Base-by-base conservation (phyloP, 2,797 vertebrate species). In the Falco biarmicus region DNA sequence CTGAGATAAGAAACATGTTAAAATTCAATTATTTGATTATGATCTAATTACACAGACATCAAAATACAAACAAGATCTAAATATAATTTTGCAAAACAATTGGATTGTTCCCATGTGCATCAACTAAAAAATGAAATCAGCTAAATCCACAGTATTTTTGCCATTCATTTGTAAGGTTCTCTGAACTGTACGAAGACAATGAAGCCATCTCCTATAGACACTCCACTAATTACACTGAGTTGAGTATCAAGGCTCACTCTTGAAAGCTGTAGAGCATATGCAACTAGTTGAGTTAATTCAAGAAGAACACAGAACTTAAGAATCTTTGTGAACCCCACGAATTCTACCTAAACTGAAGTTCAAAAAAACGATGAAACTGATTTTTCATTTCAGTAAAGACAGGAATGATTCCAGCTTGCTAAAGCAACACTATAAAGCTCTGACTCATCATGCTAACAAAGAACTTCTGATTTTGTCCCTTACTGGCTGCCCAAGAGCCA, bases 1-100 rank as follows among this genome's bases (percentile, higher is more conserved):
- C 10, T 26, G 26, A 94, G 68, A 80, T 91, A 81, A 88, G 43
- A 95, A 87, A 87, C 82, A 77, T 56, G 48, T 81, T 74, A 41
- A 57, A 70, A 94, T 87, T 81, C 71, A 93, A 92, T 94, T 92
- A 95, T 93, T 92, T 95, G 83, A 95, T 94, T 87, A 83, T 87
- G 19, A 85, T 94, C 81, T 95, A 93, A 96, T 94, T 95, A 85
- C 25, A 84, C 10, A 87, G 54, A 89, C 47, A 61, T 31, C 75
- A 96, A 93, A 84, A 96, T 60, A 61, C 39, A 87, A 93, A 84
- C 26, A 83, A 83, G 16, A 77, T 78, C 61, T 68, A 84, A 95
- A 85, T n/a, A 87, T 43, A 94, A 77, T 85, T 92, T 95, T 83
- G 15, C 6, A 79, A 91, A 93, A 32, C 16, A 31, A n/a, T 59